Evolutionary conservation across 2,888 invertebrate species (phyloP), one percentile per base, ranked within the genome.

Genomic region (Helobdella robusta): DNA sequence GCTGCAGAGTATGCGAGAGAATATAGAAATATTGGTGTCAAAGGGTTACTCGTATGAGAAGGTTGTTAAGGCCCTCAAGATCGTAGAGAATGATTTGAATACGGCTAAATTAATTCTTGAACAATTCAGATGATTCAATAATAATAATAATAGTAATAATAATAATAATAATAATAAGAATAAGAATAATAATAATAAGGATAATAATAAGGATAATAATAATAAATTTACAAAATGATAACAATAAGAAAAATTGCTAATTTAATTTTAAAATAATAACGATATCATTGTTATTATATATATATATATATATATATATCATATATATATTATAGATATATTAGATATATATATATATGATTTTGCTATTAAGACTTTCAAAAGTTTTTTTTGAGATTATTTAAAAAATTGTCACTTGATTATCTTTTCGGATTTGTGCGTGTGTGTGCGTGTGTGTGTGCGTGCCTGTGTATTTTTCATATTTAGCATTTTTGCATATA

Each of bases 1-100:
- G n/a, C n/a, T n/a, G n/a, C n/a, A n/a, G n/a, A n/a, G n/a, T n/a
- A 30, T 56, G 40, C 75, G 77, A 60, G 72, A 72, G 15, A 71
- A 91, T 79, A 91, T 93, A 68, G 87, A 89, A 23, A 86, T 87
- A 69, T 82, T 94, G 68, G 89, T 91, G 59, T 86, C 86, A 66
- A 91, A 92, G 74, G 94, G 93, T 0, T 93, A 91, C 77, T 86
- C 90, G 0, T 88, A 89, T 74, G 89, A 91, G 75, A 88, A 89
- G 56, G 93, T 92, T 2, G 88, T 92, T 59, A 85, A 91, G 72
- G 93, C 93, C 5, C 83, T 94, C 72, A 89, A 91, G 68, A 92
- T 94, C 74, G 89, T 92, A 1, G 84, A 91, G 82, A 90, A 94
- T 80, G 84, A 15, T 48, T 5, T 4, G 15, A 15, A 15, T 48